These are phyloP conservation scores for Emydocephalus ijimae DNA, from an alignment of 2,113 vertebrate species.

Conservation along the genomic window DNA sequence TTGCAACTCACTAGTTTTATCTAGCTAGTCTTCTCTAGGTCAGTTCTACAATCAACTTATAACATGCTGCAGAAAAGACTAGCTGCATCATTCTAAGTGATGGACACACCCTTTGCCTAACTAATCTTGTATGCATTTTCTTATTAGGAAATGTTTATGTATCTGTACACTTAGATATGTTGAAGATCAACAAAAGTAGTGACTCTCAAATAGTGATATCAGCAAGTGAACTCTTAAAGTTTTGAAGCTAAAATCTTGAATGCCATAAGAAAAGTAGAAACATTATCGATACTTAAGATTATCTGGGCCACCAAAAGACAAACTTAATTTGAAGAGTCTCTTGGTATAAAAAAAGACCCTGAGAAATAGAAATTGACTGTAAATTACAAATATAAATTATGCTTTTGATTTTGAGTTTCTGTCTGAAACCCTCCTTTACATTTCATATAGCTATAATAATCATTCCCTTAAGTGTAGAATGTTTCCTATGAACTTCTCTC, in stretches of 20 bases:
- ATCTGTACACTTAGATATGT: neutral
- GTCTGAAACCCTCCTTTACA: neutral
- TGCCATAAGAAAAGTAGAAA: neutral
- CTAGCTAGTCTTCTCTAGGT: neutral
- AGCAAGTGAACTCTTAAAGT: neutral
- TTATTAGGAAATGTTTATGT: neutral
- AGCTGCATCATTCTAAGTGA: neutral
- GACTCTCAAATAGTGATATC: neutral
- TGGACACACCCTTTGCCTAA: neutral
- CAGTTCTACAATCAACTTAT: neutral
- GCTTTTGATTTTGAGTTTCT: constrained; percentile 1
- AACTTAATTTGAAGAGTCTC: neutral
- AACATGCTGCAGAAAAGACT: neutral
- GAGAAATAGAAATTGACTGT: neutral
- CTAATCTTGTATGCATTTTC: neutral
- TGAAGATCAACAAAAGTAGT: neutral
- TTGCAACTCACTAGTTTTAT: neutral
- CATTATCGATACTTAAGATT: neutral
- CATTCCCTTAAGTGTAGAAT: neutral
- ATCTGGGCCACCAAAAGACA: neutral
- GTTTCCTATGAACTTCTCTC: neutral
- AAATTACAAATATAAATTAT: neutral
- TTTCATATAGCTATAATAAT: neutral
- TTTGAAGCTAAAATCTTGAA: neutral
- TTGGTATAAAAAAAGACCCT: neutral